phyloP scores from a whole-genome alignment of 2,113 vertebrate genomes.

The Cyprinodon brontotheroides region DNA sequence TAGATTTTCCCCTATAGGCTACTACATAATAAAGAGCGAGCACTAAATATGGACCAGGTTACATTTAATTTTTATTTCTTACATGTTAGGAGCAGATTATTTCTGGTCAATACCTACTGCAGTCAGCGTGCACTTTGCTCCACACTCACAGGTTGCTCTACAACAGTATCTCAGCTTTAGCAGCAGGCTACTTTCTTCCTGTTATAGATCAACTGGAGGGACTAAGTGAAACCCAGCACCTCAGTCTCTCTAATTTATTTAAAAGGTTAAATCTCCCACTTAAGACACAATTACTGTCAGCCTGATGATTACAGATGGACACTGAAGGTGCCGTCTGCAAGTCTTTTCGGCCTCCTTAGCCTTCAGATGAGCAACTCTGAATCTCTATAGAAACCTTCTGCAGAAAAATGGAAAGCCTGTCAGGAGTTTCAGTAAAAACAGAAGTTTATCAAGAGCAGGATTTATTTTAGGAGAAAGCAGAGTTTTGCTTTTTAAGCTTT shows the following conservation, averaged over 20 bases:
- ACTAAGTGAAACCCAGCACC: not conserved
- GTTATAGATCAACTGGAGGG: not conserved
- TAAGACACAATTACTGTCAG: constrained; percentile 23
- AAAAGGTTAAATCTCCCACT: not conserved
- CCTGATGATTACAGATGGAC: constrained; percentile 30
- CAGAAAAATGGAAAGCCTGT: not conserved
- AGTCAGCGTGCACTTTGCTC: too few relatives aligned
- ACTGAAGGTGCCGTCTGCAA: constrained; percentile 21
- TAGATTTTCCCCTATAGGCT: too few relatives aligned
- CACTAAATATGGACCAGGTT: too few relatives aligned
- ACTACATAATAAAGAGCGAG: too few relatives aligned
- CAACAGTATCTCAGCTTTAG: not conserved
- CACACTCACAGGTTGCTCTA: too few relatives aligned
- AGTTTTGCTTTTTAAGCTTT: not conserved
- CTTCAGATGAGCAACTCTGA: not conserved
- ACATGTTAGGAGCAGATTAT: too few relatives aligned
- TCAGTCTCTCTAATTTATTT: not conserved
- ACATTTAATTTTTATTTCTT: too few relatives aligned
- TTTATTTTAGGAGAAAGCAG: not conserved
- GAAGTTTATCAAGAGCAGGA: not conserved
- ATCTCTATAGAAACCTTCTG: not conserved
- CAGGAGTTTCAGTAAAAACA: not conserved
- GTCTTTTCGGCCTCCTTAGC: constrained; percentile 15
- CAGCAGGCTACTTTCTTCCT: not conserved
- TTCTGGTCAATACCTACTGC: too few relatives aligned